Conservation (phyloP, 1,140 invertebrate genomes). For the Zaprionus ornatus region DNA sequence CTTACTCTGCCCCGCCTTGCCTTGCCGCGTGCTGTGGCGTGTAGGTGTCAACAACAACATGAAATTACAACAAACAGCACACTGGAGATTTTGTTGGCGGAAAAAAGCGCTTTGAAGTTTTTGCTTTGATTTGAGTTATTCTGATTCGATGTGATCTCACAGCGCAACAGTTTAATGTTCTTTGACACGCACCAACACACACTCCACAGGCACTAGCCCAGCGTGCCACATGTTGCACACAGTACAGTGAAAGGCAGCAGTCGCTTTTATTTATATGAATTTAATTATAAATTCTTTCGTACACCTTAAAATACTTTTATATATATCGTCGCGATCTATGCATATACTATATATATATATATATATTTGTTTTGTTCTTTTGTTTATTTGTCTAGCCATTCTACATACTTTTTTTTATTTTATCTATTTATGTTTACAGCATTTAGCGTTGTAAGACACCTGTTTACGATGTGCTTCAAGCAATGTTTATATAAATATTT, state of each 20-base stretch:
- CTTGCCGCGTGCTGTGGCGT: slow-evolving; percentile 37
- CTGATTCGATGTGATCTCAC: slow-evolving; percentile 36
- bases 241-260: neutral
- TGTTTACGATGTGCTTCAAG: slow-evolving; percentile 50
- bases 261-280: slow-evolving; percentile 39
- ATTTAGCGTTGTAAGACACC: slow-evolving; percentile 57
- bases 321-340: slow-evolving; percentile 8
- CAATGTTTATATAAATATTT: slow-evolving; percentile 45
- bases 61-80: slow-evolving; percentile 52
- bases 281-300: slow-evolving; percentile 50
- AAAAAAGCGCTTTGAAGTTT: slow-evolving; percentile 68
- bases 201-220: neutral
- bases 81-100: slow-evolving; percentile 51
- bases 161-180: slow-evolving; percentile 28
- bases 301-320: slow-evolving; percentile 32
- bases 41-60: slow-evolving; percentile 70
- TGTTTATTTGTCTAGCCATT: slow-evolving; percentile 26
- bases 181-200: slow-evolving; percentile 35
- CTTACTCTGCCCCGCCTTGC: neutral
- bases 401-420: slow-evolving; percentile 28
- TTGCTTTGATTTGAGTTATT: slow-evolving; percentile 44
- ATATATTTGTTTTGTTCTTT: slow-evolving; percentile 32
- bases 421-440: slow-evolving; percentile 72
- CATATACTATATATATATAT: slow-evolving; percentile 19
- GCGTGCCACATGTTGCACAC: slow-evolving; percentile 39